A percentile compares a stretch with the other conserved stretches of the same genome.
These are phyloP conservation scores for Latheticus oryzae DNA, from an alignment of 2,888 invertebrate species.

Conservation along the genomic window DNA sequence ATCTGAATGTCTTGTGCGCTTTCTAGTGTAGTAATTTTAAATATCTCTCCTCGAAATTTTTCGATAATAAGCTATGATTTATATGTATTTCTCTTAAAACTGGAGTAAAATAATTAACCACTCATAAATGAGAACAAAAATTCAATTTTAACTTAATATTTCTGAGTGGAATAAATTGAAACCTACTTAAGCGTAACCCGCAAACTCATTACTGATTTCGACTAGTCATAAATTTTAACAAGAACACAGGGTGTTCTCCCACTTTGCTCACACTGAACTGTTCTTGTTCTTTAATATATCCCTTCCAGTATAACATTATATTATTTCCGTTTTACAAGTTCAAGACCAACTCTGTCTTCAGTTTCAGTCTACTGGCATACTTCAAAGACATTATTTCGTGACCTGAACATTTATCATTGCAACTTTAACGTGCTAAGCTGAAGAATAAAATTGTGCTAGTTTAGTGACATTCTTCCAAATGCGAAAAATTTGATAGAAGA, in stretches of 20 bases:
- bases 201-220: too few species aligned
- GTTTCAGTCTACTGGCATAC: constrained; percentile 49
- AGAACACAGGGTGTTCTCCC: constrained; percentile 40
- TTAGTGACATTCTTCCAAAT: constrained; percentile 6
- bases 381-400: constrained; percentile 38
- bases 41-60: too few species aligned
- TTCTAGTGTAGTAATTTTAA: too few species aligned
- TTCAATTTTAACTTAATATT: too few species aligned
- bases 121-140: too few species aligned
- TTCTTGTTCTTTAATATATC: constrained; percentile 41
- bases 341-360: constrained; percentile 48
- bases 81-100: too few species aligned
- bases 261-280: constrained; percentile 18
- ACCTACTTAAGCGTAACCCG: too few species aligned
- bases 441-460: constrained; percentile 10
- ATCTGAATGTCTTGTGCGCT: too few species aligned
- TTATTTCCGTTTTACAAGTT: constrained; percentile 47
- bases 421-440: constrained; percentile 1
- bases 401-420: constrained; percentile 4
- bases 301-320: constrained; percentile 39
- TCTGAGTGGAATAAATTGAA: too few species aligned
- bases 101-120: too few species aligned
- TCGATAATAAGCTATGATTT: too few species aligned
- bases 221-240: constrained; percentile 33
- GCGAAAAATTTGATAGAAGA: not conserved